These are phyloP conservation scores for Dynastes grantii DNA, from an alignment of 2,888 invertebrate species.

Conservation along the genomic window DNA sequence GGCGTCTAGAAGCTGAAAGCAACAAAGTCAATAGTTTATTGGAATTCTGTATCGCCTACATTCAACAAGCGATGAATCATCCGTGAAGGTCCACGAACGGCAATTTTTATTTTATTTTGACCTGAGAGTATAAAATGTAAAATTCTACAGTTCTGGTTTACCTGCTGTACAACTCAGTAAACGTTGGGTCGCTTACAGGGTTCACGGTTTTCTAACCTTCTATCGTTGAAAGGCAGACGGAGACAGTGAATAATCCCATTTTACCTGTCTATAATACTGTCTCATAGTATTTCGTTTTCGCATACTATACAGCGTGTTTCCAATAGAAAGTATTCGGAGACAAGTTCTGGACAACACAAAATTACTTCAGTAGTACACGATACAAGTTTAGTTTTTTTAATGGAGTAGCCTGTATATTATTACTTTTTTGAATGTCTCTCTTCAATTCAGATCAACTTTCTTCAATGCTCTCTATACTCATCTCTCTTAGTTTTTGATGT, in stretches of 20 bases:
- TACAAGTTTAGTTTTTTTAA: no score
- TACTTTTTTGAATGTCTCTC: no score
- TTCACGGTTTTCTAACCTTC: constrained; percentile 21
- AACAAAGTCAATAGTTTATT: background rate
- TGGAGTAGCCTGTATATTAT: no score
- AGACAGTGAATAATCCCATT: constrained; percentile 26
- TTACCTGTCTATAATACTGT: constrained; percentile 1
- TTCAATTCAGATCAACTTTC: no score
- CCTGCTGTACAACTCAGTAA: constrained; percentile 17
- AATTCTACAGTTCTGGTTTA: constrained; percentile 14
- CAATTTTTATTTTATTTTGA: constrained; percentile 7
- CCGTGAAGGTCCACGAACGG: background rate
- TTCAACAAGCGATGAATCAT: background rate
- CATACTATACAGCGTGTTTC: no score
- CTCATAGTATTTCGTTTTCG: background rate
- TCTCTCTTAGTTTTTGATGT: no score
- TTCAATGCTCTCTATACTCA: no score
- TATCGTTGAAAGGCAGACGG: constrained; percentile 11
- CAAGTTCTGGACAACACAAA: no score
- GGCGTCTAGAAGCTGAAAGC: no score
- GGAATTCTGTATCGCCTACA: background rate
- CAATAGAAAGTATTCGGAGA: no score
- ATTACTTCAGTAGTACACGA: no score
- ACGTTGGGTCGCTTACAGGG: constrained; percentile 14
- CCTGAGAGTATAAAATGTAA: background rate